Conservation (phyloP, 2,797 vertebrate species). For the Oreochromis mossambicus region DNA sequence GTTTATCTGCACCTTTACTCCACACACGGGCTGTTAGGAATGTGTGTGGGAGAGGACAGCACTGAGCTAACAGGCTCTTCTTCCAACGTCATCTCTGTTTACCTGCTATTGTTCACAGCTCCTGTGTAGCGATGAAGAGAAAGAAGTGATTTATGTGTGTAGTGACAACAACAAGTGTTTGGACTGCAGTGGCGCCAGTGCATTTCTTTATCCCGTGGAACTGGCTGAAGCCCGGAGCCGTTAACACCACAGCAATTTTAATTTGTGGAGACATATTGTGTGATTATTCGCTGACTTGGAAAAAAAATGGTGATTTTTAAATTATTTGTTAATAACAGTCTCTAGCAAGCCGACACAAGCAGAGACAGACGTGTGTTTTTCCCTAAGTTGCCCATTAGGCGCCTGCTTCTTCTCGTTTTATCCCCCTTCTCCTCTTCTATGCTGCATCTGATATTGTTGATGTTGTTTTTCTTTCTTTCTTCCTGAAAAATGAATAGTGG, state of each 20-base stretch:
- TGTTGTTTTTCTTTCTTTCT: slow-evolving; percentile 72
- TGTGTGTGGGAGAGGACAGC: slow-evolving; percentile 53
- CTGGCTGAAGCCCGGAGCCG: slow-evolving; percentile 10
- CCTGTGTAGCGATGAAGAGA: slow-evolving; percentile 53
- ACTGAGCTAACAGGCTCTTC: slow-evolving; percentile 46
- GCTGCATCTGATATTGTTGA: slow-evolving; percentile 72
- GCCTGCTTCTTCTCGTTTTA: not conserved
- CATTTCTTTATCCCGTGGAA: slow-evolving; percentile 21
- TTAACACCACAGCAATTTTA: not conserved
- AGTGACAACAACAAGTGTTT: slow-evolving; percentile 63
- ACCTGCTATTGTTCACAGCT: slow-evolving; percentile 63
- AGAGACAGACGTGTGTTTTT: slow-evolving; percentile 14
- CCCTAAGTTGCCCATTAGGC: slow-evolving; percentile 19
- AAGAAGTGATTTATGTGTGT: slow-evolving; percentile 59
- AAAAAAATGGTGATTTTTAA: not conserved
- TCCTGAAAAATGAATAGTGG: slow-evolving; percentile 72
- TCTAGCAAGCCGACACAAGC: not conserved
- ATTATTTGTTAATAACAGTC: slow-evolving; percentile 1
- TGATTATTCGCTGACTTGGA: not conserved
- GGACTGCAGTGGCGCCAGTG: slow-evolving; percentile 46
- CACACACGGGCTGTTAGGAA: slow-evolving; percentile 45
- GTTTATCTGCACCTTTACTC: slow-evolving; percentile 54
- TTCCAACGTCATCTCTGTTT: slow-evolving; percentile 53
- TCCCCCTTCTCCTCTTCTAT: not conserved
- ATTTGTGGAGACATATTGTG: not conserved